Conservation (phyloP, 2,888 invertebrate species). For the Caenorhabditis wallacei region DNA sequence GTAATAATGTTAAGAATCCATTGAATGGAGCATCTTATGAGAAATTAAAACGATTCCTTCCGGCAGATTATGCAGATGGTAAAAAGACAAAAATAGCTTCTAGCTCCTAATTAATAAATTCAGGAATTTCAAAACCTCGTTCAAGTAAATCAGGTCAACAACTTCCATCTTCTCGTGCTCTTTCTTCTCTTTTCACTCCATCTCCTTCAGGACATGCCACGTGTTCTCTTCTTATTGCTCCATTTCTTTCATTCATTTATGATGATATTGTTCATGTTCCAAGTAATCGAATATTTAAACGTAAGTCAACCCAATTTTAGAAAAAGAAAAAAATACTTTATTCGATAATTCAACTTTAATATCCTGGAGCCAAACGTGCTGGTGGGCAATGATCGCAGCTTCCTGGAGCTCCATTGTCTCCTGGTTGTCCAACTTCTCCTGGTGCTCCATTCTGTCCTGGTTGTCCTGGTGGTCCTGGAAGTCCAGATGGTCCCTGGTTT, state of each 20-base stretch:
- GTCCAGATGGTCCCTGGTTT: conserved; percentile 73
- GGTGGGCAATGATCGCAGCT: conserved; percentile 83
- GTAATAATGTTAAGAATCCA: conserved; percentile 83
- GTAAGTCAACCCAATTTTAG: conserved; percentile 72
- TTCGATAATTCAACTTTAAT: conserved; percentile 63
- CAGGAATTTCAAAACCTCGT: conserved; percentile 45
- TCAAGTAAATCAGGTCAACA: conserved; percentile 53
- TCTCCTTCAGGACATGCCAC: conserved; percentile 69
- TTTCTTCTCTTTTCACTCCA: conserved; percentile 70
- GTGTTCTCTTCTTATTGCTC: conserved; percentile 89
- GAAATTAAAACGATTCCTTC: conserved; percentile 78
- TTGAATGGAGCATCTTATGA: conserved; percentile 81
- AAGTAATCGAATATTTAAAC: conserved; percentile 86
- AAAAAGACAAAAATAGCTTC: background rate
- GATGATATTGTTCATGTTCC: conserved; percentile 86
- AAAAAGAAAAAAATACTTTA: conserved; percentile 53
- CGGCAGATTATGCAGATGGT: conserved; percentile 82
- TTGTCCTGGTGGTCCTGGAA: conserved; percentile 75
- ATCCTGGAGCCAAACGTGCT: conserved; percentile 81
- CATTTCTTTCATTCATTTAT: conserved; percentile 82
- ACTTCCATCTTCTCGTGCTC: conserved; percentile 72
- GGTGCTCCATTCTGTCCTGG: conserved; percentile 77
- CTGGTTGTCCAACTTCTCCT: conserved; percentile 72
- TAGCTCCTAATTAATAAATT: background rate
- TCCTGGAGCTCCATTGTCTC: conserved; percentile 80